Evolutionary conservation across 2,888 invertebrate species (phyloP).

Genomic region (Drosophila rellima): DNA sequence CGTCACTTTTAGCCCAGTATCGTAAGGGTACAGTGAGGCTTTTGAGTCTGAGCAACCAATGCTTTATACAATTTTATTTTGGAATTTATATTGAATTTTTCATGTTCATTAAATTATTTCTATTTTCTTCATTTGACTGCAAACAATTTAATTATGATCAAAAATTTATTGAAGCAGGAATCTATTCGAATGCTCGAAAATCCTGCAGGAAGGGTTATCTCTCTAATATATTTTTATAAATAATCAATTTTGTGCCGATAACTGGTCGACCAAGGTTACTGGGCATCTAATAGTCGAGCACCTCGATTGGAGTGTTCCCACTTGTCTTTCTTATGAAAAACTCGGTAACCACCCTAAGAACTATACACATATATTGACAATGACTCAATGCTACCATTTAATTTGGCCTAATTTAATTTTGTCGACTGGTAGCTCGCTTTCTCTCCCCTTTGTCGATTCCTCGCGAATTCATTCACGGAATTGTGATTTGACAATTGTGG

Average conservation of each 20-base stretch:
- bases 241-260: too few species aligned
- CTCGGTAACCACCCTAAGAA: conserved; percentile 17
- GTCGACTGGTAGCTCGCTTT: conserved; percentile 58
- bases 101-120: too few species aligned
- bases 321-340: neutral
- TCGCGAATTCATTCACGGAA: neutral
- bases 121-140: too few species aligned
- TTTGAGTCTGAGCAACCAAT: too few species aligned
- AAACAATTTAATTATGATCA: too few species aligned
- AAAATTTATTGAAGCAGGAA: too few species aligned
- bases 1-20: neutral
- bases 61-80: too few species aligned
- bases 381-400: conserved; percentile 60
- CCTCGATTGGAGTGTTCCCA: neutral
- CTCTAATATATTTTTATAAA: too few species aligned
- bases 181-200: too few species aligned
- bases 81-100: too few species aligned
- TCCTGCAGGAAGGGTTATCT: too few species aligned
- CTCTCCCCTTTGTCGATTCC: conserved; percentile 3
- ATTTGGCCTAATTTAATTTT: conserved; percentile 79
- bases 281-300: neutral
- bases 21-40: neutral
- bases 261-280: too few species aligned
- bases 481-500: conserved; percentile 80
- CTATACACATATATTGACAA: neutral